Conservation (phyloP, 1,140 invertebrate species). For the Conus betulinus region DNA sequence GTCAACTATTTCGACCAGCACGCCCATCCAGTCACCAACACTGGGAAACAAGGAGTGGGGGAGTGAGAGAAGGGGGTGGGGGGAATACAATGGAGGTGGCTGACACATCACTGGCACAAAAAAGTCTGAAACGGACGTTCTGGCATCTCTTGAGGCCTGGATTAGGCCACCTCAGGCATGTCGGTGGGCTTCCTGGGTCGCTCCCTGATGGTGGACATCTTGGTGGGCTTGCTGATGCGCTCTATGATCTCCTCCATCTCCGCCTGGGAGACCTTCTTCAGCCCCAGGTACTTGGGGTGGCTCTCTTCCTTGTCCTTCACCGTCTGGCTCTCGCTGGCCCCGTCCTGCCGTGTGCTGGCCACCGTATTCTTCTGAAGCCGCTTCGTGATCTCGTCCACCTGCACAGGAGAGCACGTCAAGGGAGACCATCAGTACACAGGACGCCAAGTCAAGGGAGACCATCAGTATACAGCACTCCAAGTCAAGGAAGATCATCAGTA, state of each 20-base stretch:
- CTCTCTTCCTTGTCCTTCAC: slow-evolving; percentile 44
- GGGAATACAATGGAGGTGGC: too few relatives aligned
- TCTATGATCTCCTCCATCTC: slow-evolving; percentile 52
- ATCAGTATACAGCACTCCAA: too few relatives aligned
- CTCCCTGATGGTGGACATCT: slow-evolving; percentile 53
- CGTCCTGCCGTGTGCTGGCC: slow-evolving; percentile 41
- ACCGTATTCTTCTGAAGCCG: slow-evolving; percentile 51
- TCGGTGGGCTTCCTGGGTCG: not conserved
- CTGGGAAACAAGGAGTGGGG: too few relatives aligned
- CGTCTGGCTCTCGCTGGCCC: slow-evolving; percentile 48
- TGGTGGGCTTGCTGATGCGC: slow-evolving; percentile 55
- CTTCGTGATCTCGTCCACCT: slow-evolving; percentile 52
- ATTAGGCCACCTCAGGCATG: slow-evolving; percentile 20
- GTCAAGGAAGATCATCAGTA: too few relatives aligned
- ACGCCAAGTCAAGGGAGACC: too few relatives aligned
- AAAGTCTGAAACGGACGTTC: too few relatives aligned
- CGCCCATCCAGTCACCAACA: too few relatives aligned
- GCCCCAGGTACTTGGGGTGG: slow-evolving; percentile 54
- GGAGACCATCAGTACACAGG: not conserved
- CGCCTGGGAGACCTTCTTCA: slow-evolving; percentile 43
- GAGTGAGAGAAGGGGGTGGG: too few relatives aligned
- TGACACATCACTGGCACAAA: too few relatives aligned
- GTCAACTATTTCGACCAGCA: too few relatives aligned
- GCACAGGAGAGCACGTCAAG: not conserved
- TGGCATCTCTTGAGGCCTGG: too few relatives aligned